Evolutionary conservation across 1,140 invertebrate species (phyloP).

Genomic region (Reticulitermes speratus): DNA sequence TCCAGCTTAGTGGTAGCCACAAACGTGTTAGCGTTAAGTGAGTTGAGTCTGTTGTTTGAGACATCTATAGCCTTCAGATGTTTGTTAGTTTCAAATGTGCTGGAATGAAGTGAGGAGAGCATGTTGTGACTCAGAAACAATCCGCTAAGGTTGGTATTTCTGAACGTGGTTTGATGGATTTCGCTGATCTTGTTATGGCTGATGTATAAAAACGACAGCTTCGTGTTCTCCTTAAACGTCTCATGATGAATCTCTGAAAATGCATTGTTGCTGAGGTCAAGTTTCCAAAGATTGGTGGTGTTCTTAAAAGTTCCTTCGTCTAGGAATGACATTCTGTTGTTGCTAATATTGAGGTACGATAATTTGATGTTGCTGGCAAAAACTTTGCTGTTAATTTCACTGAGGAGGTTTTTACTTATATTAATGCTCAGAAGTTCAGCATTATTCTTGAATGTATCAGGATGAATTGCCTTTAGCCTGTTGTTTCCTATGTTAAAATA

Average conservation of each 20-base stretch:
- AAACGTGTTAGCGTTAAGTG: not conserved
- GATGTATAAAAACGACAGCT: not conserved
- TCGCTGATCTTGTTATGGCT: not conserved
- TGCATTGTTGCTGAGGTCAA: not conserved
- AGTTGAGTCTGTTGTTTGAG: not conserved
- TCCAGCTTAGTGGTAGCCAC: not conserved
- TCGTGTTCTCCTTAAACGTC: not conserved
- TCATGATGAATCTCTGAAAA: not conserved
- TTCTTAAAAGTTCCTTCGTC: not conserved
- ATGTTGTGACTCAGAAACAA: not conserved
- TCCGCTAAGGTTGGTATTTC: not conserved
- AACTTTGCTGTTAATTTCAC: not conserved
- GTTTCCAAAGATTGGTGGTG: not conserved
- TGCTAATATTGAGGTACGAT: not conserved
- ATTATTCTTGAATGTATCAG: not conserved
- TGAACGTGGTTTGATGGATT: not conserved
- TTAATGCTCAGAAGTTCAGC: not conserved
- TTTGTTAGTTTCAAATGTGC: not conserved
- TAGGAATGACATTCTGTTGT: not conserved
- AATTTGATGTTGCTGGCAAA: not conserved
- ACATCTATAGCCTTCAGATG: not conserved
- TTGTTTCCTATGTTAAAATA: conserved; percentile 9
- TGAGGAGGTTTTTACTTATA: not conserved
- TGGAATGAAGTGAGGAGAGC: not conserved
- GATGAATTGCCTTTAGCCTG: not conserved